Evolutionary conservation across 2,113 vertebrate genomes (phyloP), one percentile per base, ranked within the genome.

Genomic region (Meles meles): DNA sequence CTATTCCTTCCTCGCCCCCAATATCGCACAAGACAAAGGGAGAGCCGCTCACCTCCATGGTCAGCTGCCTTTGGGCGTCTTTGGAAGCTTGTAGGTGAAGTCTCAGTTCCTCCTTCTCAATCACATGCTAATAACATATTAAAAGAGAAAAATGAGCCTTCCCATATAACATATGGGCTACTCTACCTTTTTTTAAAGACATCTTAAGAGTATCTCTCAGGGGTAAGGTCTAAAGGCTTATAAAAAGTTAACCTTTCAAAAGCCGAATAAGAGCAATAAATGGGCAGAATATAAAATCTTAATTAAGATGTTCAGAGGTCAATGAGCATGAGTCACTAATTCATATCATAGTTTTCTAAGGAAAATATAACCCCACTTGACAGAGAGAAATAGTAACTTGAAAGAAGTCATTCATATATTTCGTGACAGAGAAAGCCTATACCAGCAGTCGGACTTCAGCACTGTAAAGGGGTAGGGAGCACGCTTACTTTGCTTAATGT

Each of bases 51-150:
- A 99, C 99, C 99, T 99, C 99, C 95, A 99, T 99, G 49, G 99
- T 99, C 93, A 99, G 99, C 87, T 99, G 99, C 59, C 99, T 98
- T 98, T 99, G 99, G 93, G 99, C 99, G 59, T 99, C 99, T 98
- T 99, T 99, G 88, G 99, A 99, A 90, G 99, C 99, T 98, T 99
- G 99, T 63, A 99, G 98, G 94, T 99, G 99, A 98, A 99, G 99
- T 98, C 99, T 99, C 94, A 99, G 98, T 98, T 99, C 99, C 96
- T 99, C 99, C 88, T 99, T 99, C 98, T 99, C 99, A 98, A 99
- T 99, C 31, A 99, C 99, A 98, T 99, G 98, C 99, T 99, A 97
- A 85, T 95, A 90, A 93, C 83, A 98, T 39, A 98, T 81, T 86
- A 94, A 96, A 95, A 95, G 69, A 93, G 37, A 95, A 83, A 94